phyloP scores from a whole-genome alignment of 2,113 vertebrate genomes.

The Haliaeetus leucogaster region DNA sequence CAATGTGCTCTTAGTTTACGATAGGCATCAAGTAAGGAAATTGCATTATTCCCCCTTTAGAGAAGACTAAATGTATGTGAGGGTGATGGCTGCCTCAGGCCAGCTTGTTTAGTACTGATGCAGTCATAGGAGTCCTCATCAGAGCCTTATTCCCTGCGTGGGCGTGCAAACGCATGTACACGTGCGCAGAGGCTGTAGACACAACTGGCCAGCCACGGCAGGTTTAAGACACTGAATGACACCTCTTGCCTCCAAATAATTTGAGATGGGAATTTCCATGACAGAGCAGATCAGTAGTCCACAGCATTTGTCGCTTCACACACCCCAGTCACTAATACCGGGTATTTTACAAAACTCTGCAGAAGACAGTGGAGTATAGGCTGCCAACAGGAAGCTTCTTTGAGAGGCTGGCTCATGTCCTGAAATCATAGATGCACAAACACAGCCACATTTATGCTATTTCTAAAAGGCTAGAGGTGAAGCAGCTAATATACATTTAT shows the following conservation, averaged over 20 bases:
- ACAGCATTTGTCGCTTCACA: accelerated
- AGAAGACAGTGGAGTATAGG: neutral
- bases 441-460: neutral
- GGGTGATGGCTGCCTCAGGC: neutral
- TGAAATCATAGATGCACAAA: neutral
- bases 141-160: neutral
- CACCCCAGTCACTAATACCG: neutral
- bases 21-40: neutral
- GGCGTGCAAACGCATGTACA: accelerated
- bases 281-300: neutral
- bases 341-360: neutral
- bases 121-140: neutral
- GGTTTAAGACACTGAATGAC: neutral
- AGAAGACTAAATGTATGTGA: neutral
- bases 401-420: neutral
- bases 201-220: neutral
- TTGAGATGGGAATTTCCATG: neutral
- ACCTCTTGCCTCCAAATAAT: neutral
- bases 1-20: neutral
- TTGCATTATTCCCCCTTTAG: neutral
- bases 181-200: neutral
- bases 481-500: neutral
- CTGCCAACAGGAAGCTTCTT: neutral
- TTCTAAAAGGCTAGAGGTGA: neutral
- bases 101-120: neutral